Evolutionary conservation across 2,888 invertebrate genomes (phyloP).

Genomic region (Aspidapion aeneum): DNA sequence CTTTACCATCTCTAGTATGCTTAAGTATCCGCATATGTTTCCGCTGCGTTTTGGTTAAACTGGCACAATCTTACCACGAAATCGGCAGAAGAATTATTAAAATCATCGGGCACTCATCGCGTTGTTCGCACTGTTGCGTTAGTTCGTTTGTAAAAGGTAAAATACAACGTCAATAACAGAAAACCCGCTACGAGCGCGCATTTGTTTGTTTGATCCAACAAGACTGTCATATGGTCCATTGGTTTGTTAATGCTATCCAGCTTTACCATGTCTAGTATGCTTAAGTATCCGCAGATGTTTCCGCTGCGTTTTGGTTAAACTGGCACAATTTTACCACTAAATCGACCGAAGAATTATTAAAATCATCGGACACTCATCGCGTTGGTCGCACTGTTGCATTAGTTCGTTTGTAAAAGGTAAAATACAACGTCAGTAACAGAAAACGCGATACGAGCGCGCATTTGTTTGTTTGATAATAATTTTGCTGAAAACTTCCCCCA

Average conservation of each 20-base stretch:
- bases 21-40: too few relatives aligned
- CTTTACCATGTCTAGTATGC: too few relatives aligned
- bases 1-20: too few relatives aligned
- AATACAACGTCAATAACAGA: slow-evolving; percentile 1
- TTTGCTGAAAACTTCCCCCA: slow-evolving; percentile 22
- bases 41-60: too few relatives aligned
- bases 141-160: not conserved
- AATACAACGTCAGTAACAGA: slow-evolving; percentile 1
- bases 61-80: not conserved
- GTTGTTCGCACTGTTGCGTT: too few relatives aligned
- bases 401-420: not conserved
- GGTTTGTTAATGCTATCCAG: too few relatives aligned
- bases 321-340: not conserved
- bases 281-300: too few relatives aligned
- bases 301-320: too few relatives aligned
- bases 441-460: slow-evolving; percentile 1
- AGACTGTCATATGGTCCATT: too few relatives aligned
- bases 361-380: not conserved
- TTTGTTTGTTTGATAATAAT: slow-evolving; percentile 20
- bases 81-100: not conserved
- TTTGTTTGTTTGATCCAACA: slow-evolving; percentile 14
- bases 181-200: not conserved
- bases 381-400: too few relatives aligned
- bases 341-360: not conserved
- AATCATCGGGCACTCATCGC: not conserved